Evolutionary conservation across 2,888 invertebrate genomes (phyloP), one percentile per base, ranked within the genome.

Genomic region (Eilema depressum): DNA sequence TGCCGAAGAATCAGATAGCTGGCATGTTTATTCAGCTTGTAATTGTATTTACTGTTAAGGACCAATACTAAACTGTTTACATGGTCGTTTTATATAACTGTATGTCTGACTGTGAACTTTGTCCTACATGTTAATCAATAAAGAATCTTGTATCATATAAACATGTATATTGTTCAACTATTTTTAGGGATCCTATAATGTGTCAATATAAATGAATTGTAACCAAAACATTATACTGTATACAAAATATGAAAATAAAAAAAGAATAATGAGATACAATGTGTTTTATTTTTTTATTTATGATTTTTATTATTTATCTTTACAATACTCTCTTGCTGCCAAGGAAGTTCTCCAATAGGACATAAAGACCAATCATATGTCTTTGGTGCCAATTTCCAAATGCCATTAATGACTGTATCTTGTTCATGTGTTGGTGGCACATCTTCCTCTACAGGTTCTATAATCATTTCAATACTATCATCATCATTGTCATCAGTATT

Each of bases 281-380:
- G 66, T 75, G 70, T 79, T 85, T 85, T 81, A 84, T 86, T 86
- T 72, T 26, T 26, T 8, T 59, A 59, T 59, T 14, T 7, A 25
- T 59, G 37, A 74, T 75, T 80, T 79, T 72, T 66, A 73, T 28
- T 73, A 75, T 71, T 79, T 72, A 47, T 17, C 20, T 68, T 60
- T 59, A 71, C 73, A 60, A 20, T 26, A 61, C 37, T 81, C 74
- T 74, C 85, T 82, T 82, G 70, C 76, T 95, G 92, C 94, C 94
- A 95, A 14, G 96, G 96, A 33, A 96, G 75, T 73, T 91, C 79
- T 26, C 96, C 96, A 81, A 96, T 92, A 20, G 96, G 96, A 82
- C 93, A 95, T 59, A 78, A 78, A 33, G 86, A 80, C 96, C 96
- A 96, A 70, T 90, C 83, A 68, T 85, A 76, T 63, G 83, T 86